Percentiles rank a stretch among this genome's conserved stretches.
These are phyloP conservation scores for Apotomis capreana DNA, from an alignment of 2,888 invertebrate genomes.

Conservation along the genomic window DNA sequence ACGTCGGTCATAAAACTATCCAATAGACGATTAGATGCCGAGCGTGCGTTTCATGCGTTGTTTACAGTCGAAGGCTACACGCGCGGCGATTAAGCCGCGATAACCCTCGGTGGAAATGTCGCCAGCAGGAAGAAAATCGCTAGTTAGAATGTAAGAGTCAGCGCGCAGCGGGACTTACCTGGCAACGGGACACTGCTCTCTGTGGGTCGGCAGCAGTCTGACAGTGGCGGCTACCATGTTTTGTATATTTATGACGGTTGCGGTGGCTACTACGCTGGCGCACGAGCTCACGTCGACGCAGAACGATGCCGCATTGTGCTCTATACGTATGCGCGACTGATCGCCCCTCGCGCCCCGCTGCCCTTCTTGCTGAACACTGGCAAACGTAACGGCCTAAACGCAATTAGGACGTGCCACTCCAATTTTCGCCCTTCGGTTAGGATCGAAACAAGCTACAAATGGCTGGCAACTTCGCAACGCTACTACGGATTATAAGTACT, in stretches of 20 bases:
- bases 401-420: slow-evolving; percentile 44
- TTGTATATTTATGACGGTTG: slow-evolving; percentile 66
- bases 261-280: slow-evolving; percentile 67
- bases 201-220: slow-evolving; percentile 57
- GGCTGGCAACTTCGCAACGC: slow-evolving; percentile 50
- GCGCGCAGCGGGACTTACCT: slow-evolving; percentile 73
- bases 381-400: slow-evolving; percentile 50
- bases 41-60: slow-evolving; percentile 28
- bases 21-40: slow-evolving; percentile 8
- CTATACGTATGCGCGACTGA: slow-evolving; percentile 66
- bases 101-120: slow-evolving; percentile 53
- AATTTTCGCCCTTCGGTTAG: slow-evolving; percentile 47
- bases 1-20: not conserved
- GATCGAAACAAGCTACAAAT: slow-evolving; percentile 49
- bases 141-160: slow-evolving; percentile 41
- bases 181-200: slow-evolving; percentile 48
- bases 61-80: slow-evolving; percentile 43
- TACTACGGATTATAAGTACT: slow-evolving; percentile 42
- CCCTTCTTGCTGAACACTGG: slow-evolving; percentile 47
- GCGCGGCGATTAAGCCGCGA: slow-evolving; percentile 55
- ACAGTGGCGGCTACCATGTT: slow-evolving; percentile 53
- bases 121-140: slow-evolving; percentile 59
- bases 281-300: slow-evolving; percentile 72
- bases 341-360: slow-evolving; percentile 51
- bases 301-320: slow-evolving; percentile 74